These are phyloP conservation scores for Cathartes aura DNA, from an alignment of 2,113 vertebrate genomes.

Conservation along the genomic window DNA sequence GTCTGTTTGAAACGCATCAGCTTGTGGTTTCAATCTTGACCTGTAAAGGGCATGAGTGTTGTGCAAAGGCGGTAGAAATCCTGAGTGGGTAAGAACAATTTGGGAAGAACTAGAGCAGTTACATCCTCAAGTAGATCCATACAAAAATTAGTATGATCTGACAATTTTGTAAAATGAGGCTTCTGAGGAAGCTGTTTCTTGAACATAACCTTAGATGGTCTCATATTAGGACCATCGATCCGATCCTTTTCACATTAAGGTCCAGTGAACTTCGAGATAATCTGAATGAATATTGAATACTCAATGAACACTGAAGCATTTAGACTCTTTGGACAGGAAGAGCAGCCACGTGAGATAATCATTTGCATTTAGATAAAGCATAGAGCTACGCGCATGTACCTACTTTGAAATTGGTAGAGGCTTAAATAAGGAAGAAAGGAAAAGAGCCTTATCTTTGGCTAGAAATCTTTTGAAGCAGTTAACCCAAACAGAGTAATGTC, in stretches of 20 bases:
- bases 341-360: fast-evolving
- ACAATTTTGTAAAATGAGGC: not conserved
- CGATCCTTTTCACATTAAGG: not conserved
- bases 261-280: not conserved
- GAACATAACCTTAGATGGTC: not conserved
- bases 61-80: not conserved
- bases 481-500: fast-evolving
- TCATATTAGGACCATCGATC: not conserved
- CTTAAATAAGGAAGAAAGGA: not conserved
- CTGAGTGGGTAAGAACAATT: not conserved
- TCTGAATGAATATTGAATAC: not conserved
- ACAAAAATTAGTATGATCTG: not conserved
- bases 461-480: not conserved
- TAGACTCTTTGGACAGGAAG: not conserved
- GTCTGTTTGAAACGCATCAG: not conserved
- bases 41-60: not conserved
- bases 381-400: fast-evolving
- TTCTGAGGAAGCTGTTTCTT: not conserved
- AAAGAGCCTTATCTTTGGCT: not conserved
- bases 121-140: fast-evolving
- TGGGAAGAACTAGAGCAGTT: not conserved
- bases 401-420: not conserved
- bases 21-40: not conserved
- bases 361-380: not conserved
- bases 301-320: fast-evolving